These are phyloP conservation scores for Myotis pilosus DNA, from an alignment of 2,797 vertebrate species.

Conservation along the genomic window DNA sequence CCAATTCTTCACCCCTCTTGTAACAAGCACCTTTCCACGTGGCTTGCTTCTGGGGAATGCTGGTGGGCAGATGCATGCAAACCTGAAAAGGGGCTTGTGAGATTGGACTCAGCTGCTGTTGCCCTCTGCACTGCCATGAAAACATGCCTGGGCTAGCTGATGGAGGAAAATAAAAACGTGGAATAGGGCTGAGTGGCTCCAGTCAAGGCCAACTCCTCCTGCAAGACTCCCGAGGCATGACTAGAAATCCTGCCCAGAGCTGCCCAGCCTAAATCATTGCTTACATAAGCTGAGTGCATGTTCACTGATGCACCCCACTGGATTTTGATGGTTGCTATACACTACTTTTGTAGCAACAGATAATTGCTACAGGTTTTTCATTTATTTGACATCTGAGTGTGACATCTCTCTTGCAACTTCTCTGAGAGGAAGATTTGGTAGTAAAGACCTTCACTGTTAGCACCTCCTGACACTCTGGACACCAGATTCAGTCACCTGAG, in stretches of 20 bases:
- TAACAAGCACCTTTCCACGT: background rate
- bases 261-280: background rate
- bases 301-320: background rate
- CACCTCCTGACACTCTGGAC: background rate
- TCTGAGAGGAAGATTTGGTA: background rate
- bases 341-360: background rate
- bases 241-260: background rate
- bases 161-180: accelerated
- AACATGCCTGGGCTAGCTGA: background rate
- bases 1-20: background rate
- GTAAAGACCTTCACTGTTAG: background rate
- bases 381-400: background rate
- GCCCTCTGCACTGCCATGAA: background rate
- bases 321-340: background rate
- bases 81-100: background rate
- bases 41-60: background rate
- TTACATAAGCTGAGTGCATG: background rate
- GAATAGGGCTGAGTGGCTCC: background rate
- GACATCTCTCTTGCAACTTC: background rate
- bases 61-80: background rate
- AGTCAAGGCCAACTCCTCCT: background rate
- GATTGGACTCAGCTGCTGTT: background rate
- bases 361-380: background rate
- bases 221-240: background rate
- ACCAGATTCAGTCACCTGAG: background rate